Evolutionary conservation across 2,888 invertebrate genomes (phyloP).

Genomic region (Caradrina clavipalpis): DNA sequence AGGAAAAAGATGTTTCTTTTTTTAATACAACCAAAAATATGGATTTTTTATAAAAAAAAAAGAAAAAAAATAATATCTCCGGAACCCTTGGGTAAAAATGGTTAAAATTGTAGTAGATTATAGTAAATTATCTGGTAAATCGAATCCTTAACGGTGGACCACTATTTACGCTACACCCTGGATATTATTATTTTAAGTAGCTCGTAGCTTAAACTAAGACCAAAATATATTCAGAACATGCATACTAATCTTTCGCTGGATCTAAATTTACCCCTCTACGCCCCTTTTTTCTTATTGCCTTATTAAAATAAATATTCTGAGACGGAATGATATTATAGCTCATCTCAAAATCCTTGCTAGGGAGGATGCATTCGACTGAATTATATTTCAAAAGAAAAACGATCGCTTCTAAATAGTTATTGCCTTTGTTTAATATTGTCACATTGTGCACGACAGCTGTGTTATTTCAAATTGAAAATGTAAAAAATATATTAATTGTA

Average conservation of each 20-base stretch:
- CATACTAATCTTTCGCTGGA: conserved; percentile 63
- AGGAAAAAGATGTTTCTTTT: too few species aligned
- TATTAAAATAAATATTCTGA: conserved; percentile 81
- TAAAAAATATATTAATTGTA: too few species aligned
- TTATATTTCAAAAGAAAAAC: conserved; percentile 67
- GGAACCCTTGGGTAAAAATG: too few species aligned
- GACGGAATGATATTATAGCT: conserved; percentile 71
- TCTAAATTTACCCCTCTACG: conserved; percentile 52
- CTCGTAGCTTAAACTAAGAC: not conserved
- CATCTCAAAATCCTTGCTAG: conserved; percentile 61
- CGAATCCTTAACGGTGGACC: too few species aligned
- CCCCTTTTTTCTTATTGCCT: conserved; percentile 71
- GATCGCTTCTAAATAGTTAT: conserved; percentile 22
- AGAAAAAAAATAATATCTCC: too few species aligned
- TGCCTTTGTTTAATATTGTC: not conserved
- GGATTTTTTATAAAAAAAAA: too few species aligned
- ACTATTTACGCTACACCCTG: too few species aligned
- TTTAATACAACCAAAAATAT: too few species aligned
- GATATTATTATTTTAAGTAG: too few species aligned
- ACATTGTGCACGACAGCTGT: not conserved
- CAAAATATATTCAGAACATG: conserved; percentile 1
- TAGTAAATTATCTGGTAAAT: too few species aligned
- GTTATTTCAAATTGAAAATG: too few species aligned
- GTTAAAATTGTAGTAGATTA: too few species aligned
- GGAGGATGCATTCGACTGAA: conserved; percentile 64